Percentiles rank a stretch among this genome's conserved stretches.
phyloP scores from a whole-genome alignment of 2,888 invertebrate species.

The Invenusta paracnida region DNA sequence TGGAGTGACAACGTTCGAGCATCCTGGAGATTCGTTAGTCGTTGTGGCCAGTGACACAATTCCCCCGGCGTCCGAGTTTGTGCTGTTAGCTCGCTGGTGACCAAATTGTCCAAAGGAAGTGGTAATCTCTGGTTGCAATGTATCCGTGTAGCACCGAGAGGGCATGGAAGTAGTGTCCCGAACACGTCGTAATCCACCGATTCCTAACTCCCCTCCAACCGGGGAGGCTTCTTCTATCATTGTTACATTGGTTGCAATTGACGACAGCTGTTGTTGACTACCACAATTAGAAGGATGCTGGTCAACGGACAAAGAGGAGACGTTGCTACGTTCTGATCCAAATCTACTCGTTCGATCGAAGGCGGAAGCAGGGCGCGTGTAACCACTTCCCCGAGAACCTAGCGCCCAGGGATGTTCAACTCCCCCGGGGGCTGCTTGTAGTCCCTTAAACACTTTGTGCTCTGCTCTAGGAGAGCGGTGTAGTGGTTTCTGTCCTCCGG shows the following conservation, averaged over 20 bases:
- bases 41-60: neutral
- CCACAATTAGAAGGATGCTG: neutral
- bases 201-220: neutral
- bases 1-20: neutral
- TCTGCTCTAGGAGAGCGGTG: neutral
- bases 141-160: neutral
- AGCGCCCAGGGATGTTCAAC: neutral
- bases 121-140: neutral
- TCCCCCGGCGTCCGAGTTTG: neutral
- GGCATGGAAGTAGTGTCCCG: slow-evolving; percentile 2
- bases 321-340: neutral
- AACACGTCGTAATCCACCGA: neutral
- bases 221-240: neutral
- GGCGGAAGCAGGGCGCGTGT: neutral
- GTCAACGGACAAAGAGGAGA: neutral
- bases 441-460: neutral
- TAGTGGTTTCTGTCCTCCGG: too few species aligned
- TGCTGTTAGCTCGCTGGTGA: neutral
- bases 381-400: neutral
- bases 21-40: too few species aligned
- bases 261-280: neutral
- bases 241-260: neutral
- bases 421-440: neutral
- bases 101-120: too few species aligned
- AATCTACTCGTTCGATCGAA: neutral